phyloP scores from a whole-genome alignment of 1,140 invertebrate species.

The Tribolium castaneum region DNA sequence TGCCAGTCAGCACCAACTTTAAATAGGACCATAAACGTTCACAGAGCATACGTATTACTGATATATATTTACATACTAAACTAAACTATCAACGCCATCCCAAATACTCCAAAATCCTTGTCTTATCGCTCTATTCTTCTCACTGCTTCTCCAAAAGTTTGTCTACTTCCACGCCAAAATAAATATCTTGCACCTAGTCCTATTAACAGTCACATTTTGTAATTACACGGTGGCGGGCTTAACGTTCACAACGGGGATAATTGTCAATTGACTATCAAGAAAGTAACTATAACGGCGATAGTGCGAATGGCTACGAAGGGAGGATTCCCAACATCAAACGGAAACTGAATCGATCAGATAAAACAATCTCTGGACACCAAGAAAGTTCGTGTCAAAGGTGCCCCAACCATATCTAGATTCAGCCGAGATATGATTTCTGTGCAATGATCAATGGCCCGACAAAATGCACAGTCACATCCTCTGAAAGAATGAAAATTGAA shows the following conservation, averaged over 20 bases:
- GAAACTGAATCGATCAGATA: slow-evolving; percentile 15
- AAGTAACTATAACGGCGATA: neutral
- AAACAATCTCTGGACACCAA: slow-evolving; percentile 8
- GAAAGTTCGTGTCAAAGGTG: slow-evolving; percentile 13
- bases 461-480: neutral
- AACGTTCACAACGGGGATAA: neutral
- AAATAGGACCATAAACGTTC: slow-evolving; percentile 28
- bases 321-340: neutral
- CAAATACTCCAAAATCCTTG: neutral
- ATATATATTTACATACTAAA: slow-evolving; percentile 33
- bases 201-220: neutral
- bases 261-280: neutral
- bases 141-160: neutral
- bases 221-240: neutral
- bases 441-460: neutral
- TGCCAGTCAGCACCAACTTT: slow-evolving; percentile 28
- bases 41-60: slow-evolving; percentile 24
- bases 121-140: neutral
- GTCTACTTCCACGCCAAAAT: neutral
- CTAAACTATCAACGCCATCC: slow-evolving; percentile 20
- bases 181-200: neutral
- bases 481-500: no score
- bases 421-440: neutral
- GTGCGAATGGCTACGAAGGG: neutral
- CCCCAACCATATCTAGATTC: neutral